These are phyloP conservation scores for Bombus turneri DNA, from an alignment of 1,140 invertebrate species.

Conservation along the genomic window DNA sequence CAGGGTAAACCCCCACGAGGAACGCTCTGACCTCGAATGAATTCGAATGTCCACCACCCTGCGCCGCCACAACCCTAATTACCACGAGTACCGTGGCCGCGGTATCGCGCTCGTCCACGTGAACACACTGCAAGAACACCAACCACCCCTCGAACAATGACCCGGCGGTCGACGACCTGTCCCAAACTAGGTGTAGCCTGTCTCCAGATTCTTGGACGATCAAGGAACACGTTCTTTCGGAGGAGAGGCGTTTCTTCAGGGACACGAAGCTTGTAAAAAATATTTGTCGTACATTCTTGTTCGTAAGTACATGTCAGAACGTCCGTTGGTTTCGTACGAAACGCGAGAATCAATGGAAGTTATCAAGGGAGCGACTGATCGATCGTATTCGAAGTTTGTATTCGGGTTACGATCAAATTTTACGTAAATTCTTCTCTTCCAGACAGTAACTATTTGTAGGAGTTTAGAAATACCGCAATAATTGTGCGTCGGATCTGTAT, in stretches of 20 bases:
- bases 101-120: constrained; percentile 16
- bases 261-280: neutral
- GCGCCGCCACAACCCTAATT: constrained; percentile 55
- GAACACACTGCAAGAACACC: constrained; percentile 27
- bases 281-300: too few species aligned
- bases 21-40: constrained; percentile 73
- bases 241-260: neutral
- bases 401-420: too few species aligned
- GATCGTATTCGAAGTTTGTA: too few species aligned
- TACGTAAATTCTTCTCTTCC: too few species aligned
- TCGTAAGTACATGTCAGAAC: too few species aligned
- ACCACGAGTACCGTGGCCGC: constrained; percentile 33
- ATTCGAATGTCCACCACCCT: constrained; percentile 72
- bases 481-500: too few species aligned
- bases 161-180: neutral
- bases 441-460: too few species aligned
- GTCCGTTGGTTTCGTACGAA: too few species aligned
- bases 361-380: too few species aligned
- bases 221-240: neutral
- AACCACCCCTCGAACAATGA: constrained; percentile 1
- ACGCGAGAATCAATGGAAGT: too few species aligned
- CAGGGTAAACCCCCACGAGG: constrained; percentile 25
- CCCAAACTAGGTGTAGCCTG: neutral
- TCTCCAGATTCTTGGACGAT: neutral
- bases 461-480: too few species aligned